phyloP scores from a whole-genome alignment of 2,113 vertebrate species.

The Helogale parvula region DNA sequence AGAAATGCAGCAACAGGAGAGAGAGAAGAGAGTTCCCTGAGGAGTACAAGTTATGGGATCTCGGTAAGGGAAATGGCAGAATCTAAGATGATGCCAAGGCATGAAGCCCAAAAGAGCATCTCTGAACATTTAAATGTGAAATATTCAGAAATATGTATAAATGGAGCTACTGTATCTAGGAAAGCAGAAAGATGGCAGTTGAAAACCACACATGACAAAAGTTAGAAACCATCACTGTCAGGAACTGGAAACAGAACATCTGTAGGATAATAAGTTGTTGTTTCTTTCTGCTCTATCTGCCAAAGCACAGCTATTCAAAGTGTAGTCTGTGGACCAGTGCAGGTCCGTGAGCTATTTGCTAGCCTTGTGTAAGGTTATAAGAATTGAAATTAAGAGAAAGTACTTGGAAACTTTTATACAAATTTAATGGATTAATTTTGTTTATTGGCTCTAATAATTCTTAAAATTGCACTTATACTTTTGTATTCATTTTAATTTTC shows the following conservation, averaged over 20 bases:
- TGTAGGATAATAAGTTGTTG: background rate
- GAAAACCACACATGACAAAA: background rate
- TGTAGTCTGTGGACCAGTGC: rapidly evolving
- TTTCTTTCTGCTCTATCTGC: background rate
- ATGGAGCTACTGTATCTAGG: background rate
- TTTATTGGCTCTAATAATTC: background rate
- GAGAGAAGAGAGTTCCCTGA: background rate
- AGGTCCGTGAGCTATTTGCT: background rate
- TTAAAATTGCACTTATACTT: background rate
- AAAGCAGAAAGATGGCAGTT: background rate
- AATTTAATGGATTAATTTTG: background rate
- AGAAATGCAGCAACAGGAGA: background rate
- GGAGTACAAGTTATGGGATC: background rate
- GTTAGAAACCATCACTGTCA: background rate
- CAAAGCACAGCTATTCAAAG: background rate
- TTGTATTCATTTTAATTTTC: background rate
- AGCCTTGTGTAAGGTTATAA: background rate
- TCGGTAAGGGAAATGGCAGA: constrained; percentile 28
- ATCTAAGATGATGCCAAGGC: background rate
- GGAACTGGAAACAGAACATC: background rate
- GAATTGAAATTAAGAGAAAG: background rate
- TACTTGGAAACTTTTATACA: background rate
- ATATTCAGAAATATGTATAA: constrained; percentile 41
- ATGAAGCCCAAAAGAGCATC: constrained; percentile 44
- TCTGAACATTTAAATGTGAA: constrained; percentile 43